Evolutionary conservation across 2,113 vertebrate genomes (phyloP).

Genomic region (Cyphomyrus plagiostoma): DNA sequence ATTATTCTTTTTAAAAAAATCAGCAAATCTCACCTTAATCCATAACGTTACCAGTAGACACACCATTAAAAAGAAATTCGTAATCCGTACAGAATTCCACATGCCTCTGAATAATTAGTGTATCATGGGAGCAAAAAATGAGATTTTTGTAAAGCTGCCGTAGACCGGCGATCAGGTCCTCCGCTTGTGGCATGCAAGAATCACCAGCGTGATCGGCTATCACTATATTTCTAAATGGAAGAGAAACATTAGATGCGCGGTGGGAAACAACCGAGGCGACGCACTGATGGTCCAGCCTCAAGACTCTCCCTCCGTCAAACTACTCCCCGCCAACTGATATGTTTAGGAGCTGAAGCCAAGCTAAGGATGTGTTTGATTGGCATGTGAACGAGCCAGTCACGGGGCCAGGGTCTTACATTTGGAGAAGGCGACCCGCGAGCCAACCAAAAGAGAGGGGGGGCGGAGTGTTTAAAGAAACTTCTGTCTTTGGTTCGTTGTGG

Average conservation of each 20-base stretch:
- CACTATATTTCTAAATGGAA: slow-evolving; percentile 27
- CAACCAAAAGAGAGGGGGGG: slow-evolving; percentile 37
- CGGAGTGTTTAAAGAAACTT: slow-evolving; percentile 4
- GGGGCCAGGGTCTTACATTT: not conserved
- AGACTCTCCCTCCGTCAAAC: slow-evolving; percentile 39
- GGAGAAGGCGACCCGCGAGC: slow-evolving; percentile 7
- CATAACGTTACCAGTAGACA: slow-evolving; percentile 49
- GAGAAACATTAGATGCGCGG: slow-evolving; percentile 23
- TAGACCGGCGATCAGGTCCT: slow-evolving; percentile 33
- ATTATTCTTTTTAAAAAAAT: not conserved
- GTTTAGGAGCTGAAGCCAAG: slow-evolving; percentile 32
- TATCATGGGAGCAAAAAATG: slow-evolving; percentile 42
- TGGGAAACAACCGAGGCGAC: slow-evolving; percentile 32
- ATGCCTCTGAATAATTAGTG: slow-evolving; percentile 56
- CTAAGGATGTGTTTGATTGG: slow-evolving; percentile 34
- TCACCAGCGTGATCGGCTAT: slow-evolving; percentile 22
- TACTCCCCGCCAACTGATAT: slow-evolving; percentile 40
- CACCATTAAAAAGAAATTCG: slow-evolving; percentile 43
- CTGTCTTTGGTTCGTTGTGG: slow-evolving; percentile 12
- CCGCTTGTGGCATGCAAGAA: slow-evolving; percentile 35
- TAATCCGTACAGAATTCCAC: slow-evolving; percentile 54
- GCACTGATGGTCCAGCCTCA: slow-evolving; percentile 41
- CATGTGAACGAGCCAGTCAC: slow-evolving; percentile 44
- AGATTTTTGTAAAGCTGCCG: slow-evolving; percentile 14
- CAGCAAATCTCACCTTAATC: slow-evolving; percentile 54